Evolutionary conservation across 2,797 vertebrate species (phyloP).

Genomic region (Amblyopsis hoosieri): DNA sequence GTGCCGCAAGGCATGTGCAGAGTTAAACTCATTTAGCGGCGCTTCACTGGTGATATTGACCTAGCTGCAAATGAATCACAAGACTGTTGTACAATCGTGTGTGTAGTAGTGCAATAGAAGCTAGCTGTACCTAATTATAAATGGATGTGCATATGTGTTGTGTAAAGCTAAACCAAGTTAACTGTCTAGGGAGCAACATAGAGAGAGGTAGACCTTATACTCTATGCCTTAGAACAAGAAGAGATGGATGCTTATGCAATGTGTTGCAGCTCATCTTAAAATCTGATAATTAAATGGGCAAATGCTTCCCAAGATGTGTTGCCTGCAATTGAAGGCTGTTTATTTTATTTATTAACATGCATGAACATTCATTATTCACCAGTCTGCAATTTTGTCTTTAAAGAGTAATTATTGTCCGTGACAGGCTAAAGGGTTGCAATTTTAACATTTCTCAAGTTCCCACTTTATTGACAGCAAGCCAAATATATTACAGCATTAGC

Average conservation of each 20-base stretch:
- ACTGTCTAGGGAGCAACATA: slow-evolving; percentile 49
- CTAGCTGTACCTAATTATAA: slow-evolving; percentile 60
- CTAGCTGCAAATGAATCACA: slow-evolving; percentile 42
- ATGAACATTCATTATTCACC: slow-evolving; percentile 77
- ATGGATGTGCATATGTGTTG: slow-evolving; percentile 54
- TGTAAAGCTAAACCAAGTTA: slow-evolving; percentile 55
- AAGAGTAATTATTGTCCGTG: slow-evolving; percentile 66
- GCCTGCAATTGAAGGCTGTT: slow-evolving; percentile 64
- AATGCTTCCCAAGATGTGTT: slow-evolving; percentile 75
- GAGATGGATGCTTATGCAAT: slow-evolving; percentile 66
- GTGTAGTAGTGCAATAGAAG: slow-evolving; percentile 20
- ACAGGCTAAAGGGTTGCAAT: slow-evolving; percentile 66
- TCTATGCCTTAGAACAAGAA: slow-evolving; percentile 49
- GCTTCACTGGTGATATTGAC: slow-evolving; percentile 80
- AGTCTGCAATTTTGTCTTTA: slow-evolving; percentile 72
- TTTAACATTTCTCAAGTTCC: slow-evolving; percentile 57
- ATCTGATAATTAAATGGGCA: slow-evolving; percentile 76
- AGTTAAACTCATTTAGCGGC: slow-evolving; percentile 81
- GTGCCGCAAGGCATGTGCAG: slow-evolving; percentile 79
- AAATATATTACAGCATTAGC: slow-evolving; percentile 13
- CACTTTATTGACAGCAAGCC: slow-evolving; percentile 46
- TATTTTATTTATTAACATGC: slow-evolving; percentile 78
- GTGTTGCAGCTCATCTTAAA: slow-evolving; percentile 77
- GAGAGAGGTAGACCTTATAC: slow-evolving; percentile 43
- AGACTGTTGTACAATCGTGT: slow-evolving; percentile 42